Evolutionary conservation across 2,888 invertebrate species (phyloP).

Genomic region (Tipula unca): DNA sequence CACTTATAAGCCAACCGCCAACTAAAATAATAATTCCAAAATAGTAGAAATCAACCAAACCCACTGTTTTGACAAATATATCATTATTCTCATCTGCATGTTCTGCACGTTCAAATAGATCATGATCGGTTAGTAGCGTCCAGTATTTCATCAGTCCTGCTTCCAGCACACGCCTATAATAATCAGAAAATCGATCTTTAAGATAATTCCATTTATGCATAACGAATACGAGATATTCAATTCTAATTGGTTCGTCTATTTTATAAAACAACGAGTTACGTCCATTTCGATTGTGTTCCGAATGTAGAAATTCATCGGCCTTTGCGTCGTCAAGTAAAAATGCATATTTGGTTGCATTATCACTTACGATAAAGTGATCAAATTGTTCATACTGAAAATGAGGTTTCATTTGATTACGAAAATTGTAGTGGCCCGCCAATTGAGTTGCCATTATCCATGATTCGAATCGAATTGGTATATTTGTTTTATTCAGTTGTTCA

Average conservation of each 20-base stretch:
- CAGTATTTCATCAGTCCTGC: not conserved
- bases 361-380: not conserved
- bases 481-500: not conserved
- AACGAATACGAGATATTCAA: not conserved
- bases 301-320: not conserved
- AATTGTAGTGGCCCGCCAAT: not conserved
- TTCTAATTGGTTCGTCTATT: not conserved
- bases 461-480: not conserved
- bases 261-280: not conserved
- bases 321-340: not conserved
- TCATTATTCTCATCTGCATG: not conserved
- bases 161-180: not conserved
- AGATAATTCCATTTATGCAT: not conserved
- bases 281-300: not conserved
- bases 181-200: not conserved
- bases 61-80: not conserved
- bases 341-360: not conserved
- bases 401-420: no score
- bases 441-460: not conserved
- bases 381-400: no score
- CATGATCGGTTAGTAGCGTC: not conserved
- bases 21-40: not conserved
- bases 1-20: not conserved
- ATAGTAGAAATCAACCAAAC: not conserved
- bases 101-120: not conserved